Evolutionary conservation across 2,797 vertebrate genomes (phyloP).

Genomic region (Argentina silus): DNA sequence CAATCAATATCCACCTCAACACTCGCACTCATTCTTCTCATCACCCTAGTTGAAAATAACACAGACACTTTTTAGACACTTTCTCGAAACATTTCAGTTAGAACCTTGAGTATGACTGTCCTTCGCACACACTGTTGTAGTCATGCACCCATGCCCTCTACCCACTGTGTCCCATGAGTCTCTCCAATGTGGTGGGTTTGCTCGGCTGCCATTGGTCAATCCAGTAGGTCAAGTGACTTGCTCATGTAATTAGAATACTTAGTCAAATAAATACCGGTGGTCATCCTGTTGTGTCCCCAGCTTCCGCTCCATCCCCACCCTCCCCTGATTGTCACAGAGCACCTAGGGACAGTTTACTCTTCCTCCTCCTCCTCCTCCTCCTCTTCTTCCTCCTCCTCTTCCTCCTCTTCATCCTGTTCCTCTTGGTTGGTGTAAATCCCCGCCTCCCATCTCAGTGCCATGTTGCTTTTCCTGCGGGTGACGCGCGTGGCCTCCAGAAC

Average conservation of each 20-base stretch:
- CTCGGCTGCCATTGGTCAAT: slow-evolving; percentile 17
- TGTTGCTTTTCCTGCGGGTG: slow-evolving; percentile 93
- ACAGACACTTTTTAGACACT: no score
- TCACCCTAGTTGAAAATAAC: no score
- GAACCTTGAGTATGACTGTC: no score
- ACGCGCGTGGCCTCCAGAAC: slow-evolving; percentile 96
- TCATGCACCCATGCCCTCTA: background rate
- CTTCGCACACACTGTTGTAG: no score
- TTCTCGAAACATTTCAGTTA: no score
- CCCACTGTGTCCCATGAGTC: background rate
- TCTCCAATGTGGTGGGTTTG: slow-evolving; percentile 20
- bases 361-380: slow-evolving; percentile 53
- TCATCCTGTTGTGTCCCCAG: slow-evolving; percentile 20
- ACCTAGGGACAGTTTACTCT: slow-evolving; percentile 52
- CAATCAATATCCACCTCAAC: background rate
- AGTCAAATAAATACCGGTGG: slow-evolving; percentile 71
- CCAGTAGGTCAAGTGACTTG: slow-evolving; percentile 48
- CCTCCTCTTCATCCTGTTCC: slow-evolving; percentile 72
- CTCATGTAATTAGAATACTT: slow-evolving; percentile 54
- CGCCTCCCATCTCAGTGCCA: slow-evolving; percentile 88
- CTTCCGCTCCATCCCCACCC: slow-evolving; percentile 20
- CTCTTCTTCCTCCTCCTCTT: slow-evolving; percentile 55
- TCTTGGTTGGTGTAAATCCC: slow-evolving; percentile 88
- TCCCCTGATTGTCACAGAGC: slow-evolving; percentile 5
- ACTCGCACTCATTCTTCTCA: no score